Base-by-base conservation (phyloP, 2,888 invertebrate genomes). In the Pasiphila rectangulata region DNA sequence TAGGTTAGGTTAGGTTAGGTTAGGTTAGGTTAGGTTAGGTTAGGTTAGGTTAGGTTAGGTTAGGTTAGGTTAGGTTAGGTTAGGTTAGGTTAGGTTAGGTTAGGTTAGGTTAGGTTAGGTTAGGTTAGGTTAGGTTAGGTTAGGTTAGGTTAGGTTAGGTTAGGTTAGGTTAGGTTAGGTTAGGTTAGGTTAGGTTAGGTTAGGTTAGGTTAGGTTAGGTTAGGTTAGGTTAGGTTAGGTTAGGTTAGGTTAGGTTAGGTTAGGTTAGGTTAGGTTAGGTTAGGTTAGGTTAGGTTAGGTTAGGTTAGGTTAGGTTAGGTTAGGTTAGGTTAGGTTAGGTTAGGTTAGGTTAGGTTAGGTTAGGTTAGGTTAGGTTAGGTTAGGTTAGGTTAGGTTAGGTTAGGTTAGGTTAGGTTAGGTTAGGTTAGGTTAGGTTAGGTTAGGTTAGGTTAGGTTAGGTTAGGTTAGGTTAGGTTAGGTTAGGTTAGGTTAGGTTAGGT, bases 21-120 rank as follows among this genome's bases (percentile, higher is more conserved):
- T 52, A 48, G 47, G 42, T 43, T 43, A 48, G 46, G 36, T 45
- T 45, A 52, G 52, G 52, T 52, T 52, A 52, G 52, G 52, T 52
- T 52, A 52, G 52, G 47, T 52, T 47, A 52, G 52, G 52, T 52
- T 52, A 52, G 52, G 52, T 52, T 52, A 52, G 52, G 51, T 51
- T 47, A 47, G 51, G 51, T 51, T 51, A 46, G 46, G 51, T 46
- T 51, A 46, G 46, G 45, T 51, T 51, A 46, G 50, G 50, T 51
- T 51, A 46, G 41, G 50, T 46, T 51, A 51, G 50, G 50, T 51
- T 51, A 51, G 50, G 50, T 51, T 51, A 51, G 45, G 50, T 51
- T 51, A 51, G 45, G 50, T 51, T 51, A 51, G 45, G 50, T 51
- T 51, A 51, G 45, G 50, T 51, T 45, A 50, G 44, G 50, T 50